These are phyloP conservation scores for Ditula angustiorana DNA, from an alignment of 2,888 invertebrate genomes.

Conservation along the genomic window DNA sequence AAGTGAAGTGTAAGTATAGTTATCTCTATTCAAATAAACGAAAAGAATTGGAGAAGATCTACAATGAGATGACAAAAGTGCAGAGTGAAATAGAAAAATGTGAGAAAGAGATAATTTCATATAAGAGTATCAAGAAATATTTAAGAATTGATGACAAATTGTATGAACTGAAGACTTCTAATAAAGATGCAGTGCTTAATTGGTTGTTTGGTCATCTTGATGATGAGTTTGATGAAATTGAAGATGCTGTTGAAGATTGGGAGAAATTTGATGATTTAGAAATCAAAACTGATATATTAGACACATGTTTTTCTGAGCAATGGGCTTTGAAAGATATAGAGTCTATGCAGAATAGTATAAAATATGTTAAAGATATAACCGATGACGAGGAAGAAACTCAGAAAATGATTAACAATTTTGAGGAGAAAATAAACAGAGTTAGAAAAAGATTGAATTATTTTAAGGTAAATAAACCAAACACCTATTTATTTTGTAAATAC, in stretches of 20 bases:
- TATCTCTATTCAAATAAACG: constrained; percentile 66
- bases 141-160: constrained; percentile 56
- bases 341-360: constrained; percentile 66
- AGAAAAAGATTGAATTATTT: constrained; percentile 64
- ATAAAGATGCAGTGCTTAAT: constrained; percentile 65
- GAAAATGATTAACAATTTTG: constrained; percentile 62
- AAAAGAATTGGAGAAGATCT: constrained; percentile 64
- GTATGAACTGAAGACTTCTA: constrained; percentile 56
- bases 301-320: constrained; percentile 72
- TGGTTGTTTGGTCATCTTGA: constrained; percentile 69
- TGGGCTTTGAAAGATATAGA: constrained; percentile 69
- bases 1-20: constrained; percentile 69
- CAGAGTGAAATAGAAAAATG: constrained; percentile 75
- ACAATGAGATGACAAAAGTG: constrained; percentile 66
- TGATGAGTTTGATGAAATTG: constrained; percentile 37
- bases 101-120: constrained; percentile 67
- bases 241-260: constrained; percentile 55
- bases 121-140: constrained; percentile 61
- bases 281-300: constrained; percentile 53
- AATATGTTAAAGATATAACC: constrained; percentile 64
- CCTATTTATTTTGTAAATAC: no score
- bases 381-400: constrained; percentile 57
- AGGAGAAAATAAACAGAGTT: constrained; percentile 59
- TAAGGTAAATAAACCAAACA: constrained; percentile 61
- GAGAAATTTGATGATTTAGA: constrained; percentile 56